Percentiles rank a stretch among this genome's conserved stretches.
These are phyloP conservation scores for Pteropus alecto DNA, from an alignment of 2,113 vertebrate species.

Conservation along the genomic window DNA sequence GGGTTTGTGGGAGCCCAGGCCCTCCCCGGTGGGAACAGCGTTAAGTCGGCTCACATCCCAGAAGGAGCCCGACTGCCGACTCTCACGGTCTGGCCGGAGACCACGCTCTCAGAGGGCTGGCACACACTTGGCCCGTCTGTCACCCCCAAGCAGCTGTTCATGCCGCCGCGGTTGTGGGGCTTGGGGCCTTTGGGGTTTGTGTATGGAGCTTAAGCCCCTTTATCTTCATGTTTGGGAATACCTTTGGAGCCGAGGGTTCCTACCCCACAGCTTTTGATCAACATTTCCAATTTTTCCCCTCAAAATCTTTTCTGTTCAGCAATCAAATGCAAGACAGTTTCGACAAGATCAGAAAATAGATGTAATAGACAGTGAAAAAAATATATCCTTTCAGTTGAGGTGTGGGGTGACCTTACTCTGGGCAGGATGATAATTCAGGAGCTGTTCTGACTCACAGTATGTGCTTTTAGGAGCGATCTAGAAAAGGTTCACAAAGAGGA, in stretches of 20 bases:
- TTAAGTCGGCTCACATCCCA: neutral
- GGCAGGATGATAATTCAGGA: neutral
- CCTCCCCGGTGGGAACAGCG: neutral
- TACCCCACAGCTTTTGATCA: neutral
- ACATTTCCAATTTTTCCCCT: neutral
- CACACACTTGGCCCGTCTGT: neutral
- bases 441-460: accelerated
- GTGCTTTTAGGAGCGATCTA: neutral
- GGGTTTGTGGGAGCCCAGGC: neutral
- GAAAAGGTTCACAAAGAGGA: neutral
- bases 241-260: neutral
- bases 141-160: conserved; percentile 4
- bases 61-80: neutral
- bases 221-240: conserved; percentile 21
- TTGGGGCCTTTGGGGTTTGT: conserved; percentile 9
- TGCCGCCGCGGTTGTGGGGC: neutral
- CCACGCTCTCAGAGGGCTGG: neutral
- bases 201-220: conserved; percentile 14
- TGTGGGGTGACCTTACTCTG: accelerated
- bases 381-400: neutral
- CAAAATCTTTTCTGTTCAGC: neutral
- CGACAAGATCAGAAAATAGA: neutral
- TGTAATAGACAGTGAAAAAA: neutral
- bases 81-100: neutral
- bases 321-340: neutral